phyloP scores from a whole-genome alignment of 2,888 invertebrate genomes.

The Siphlonurus alternatus region DNA sequence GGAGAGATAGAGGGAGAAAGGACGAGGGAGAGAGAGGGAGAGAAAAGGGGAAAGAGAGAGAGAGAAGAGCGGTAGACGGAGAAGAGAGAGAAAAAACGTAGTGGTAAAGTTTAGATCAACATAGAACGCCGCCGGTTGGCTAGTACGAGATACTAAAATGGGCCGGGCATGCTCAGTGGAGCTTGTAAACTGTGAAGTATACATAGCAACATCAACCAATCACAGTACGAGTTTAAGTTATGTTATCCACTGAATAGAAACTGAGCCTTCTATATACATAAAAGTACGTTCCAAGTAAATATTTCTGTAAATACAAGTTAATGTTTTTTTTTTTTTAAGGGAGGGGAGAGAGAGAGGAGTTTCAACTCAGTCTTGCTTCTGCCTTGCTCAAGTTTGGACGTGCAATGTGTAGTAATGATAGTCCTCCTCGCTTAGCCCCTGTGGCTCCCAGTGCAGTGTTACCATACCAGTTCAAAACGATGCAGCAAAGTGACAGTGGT shows the following conservation, averaged over 20 bases:
- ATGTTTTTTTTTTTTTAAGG: background rate
- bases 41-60: background rate
- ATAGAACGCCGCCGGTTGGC: conserved; percentile 9
- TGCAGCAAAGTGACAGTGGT: background rate
- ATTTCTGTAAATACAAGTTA: background rate
- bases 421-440: background rate
- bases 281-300: background rate
- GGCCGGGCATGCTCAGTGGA: conserved; percentile 10
- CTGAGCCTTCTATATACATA: background rate
- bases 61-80: background rate
- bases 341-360: background rate
- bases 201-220: conserved; percentile 8
- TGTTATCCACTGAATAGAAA: background rate
- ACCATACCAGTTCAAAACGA: background rate
- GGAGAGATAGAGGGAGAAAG: background rate
- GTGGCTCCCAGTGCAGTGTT: background rate
- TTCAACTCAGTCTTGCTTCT: background rate
- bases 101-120: conserved; percentile 9
- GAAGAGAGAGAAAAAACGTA: background rate
- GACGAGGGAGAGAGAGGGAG: background rate
- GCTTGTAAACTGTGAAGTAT: conserved; percentile 8
- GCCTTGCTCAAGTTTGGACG: background rate
- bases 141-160: conserved; percentile 1
- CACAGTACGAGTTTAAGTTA: background rate
- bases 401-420: conserved; percentile 9